Evolutionary conservation across 1,140 invertebrate genomes (phyloP).

Genomic region (Panagrolaimus sp.): DNA sequence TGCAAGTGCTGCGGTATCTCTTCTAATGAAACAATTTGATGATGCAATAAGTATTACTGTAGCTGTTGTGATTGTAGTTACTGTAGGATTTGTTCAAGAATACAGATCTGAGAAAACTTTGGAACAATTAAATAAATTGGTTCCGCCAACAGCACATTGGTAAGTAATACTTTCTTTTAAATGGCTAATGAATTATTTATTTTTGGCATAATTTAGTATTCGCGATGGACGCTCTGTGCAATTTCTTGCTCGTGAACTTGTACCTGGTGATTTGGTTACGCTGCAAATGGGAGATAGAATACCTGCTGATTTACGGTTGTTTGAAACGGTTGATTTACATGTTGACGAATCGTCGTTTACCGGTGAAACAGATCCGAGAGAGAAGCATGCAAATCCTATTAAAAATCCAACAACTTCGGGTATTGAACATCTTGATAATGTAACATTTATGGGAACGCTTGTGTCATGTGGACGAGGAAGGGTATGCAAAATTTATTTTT

Average conservation of each 20-base stretch:
- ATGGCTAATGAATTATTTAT: not conserved
- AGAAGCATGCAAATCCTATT: constrained; percentile 60
- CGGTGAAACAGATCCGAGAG: constrained; percentile 71
- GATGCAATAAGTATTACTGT: constrained; percentile 97
- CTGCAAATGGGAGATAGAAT: constrained; percentile 89
- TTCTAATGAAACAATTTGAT: constrained; percentile 93
- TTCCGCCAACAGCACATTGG: constrained; percentile 70
- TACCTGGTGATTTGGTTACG: constrained; percentile 93
- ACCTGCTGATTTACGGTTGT: constrained; percentile 86
- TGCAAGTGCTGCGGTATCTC: constrained; percentile 86
- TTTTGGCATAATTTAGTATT: constrained; percentile 62
- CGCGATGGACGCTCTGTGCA: constrained; percentile 81
- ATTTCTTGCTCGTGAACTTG: constrained; percentile 86
- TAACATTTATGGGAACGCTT: constrained; percentile 96
- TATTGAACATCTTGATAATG: constrained; percentile 74
- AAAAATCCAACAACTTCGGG: constrained; percentile 69
- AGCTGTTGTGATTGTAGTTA: constrained; percentile 89
- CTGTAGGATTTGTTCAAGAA: constrained; percentile 93
- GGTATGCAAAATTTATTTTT: constrained; percentile 63
- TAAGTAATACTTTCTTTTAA: constrained; percentile 46
- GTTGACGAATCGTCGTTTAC: constrained; percentile 98
- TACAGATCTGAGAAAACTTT: constrained; percentile 99
- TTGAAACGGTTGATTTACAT: constrained; percentile 77
- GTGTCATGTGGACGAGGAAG: constrained; percentile 93
- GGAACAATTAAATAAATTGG: constrained; percentile 92